These are phyloP conservation scores for Scaptomyza cyrtandrae DNA, from an alignment of 2,888 invertebrate genomes.

Conservation along the genomic window DNA sequence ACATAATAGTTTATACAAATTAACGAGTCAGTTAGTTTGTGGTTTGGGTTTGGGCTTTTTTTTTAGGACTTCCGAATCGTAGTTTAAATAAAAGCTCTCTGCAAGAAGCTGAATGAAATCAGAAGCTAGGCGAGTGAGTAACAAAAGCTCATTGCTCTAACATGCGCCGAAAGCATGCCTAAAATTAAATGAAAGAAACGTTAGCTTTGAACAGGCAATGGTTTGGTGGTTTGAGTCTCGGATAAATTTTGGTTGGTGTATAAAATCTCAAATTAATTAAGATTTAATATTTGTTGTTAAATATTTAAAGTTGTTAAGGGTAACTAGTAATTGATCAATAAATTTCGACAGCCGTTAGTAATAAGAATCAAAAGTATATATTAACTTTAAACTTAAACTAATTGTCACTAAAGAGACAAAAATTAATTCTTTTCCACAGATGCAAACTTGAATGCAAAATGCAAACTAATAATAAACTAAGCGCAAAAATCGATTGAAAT, in stretches of 20 bases:
- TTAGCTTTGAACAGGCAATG: conserved; percentile 27
- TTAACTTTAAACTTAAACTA: too few species aligned
- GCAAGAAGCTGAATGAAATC: conserved; percentile 1
- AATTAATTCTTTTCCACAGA: too few species aligned
- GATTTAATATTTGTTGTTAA: neutral
- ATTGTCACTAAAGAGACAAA: too few species aligned
- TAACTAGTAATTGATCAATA: too few species aligned
- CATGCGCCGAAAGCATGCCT: neutral
- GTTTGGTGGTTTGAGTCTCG: conserved; percentile 31
- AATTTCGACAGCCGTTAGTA: too few species aligned
- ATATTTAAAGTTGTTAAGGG: neutral
- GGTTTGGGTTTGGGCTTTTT: neutral
- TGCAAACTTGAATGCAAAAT: too few species aligned
- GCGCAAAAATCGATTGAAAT: too few species aligned
- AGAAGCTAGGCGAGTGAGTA: conserved; percentile 25
- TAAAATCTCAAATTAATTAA: neutral
- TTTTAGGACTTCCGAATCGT: conserved; percentile 3
- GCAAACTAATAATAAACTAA: too few species aligned
- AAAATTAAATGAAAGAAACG: neutral
- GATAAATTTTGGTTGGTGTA: conserved; percentile 5
- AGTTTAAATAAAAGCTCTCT: conserved; percentile 32
- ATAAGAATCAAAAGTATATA: too few species aligned
- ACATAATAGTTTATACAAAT: conserved; percentile 22
- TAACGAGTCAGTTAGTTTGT: conserved; percentile 11
- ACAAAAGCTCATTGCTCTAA: conserved; percentile 42